These are phyloP conservation scores for Hemitrygon akajei DNA, from an alignment of 2,797 vertebrate genomes.

Conservation along the genomic window DNA sequence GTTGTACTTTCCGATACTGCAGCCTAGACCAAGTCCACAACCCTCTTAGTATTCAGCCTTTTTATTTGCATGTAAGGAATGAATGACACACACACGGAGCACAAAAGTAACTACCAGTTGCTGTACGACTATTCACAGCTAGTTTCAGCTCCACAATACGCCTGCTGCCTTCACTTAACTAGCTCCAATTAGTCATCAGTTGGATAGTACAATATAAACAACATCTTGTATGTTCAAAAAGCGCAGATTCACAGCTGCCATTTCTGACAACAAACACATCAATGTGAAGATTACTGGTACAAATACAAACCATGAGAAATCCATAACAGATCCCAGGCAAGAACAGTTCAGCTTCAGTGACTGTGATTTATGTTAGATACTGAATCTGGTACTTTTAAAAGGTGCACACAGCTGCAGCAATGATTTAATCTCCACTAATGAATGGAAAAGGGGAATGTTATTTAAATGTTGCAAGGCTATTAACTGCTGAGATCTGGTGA, in stretches of 20 bases:
- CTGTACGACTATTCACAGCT: too few relatives aligned
- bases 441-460: not conserved
- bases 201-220: not conserved
- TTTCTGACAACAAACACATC: not conserved
- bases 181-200: conserved; percentile 16
- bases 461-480: too few relatives aligned
- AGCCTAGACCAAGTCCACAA: too few relatives aligned
- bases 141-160: not conserved
- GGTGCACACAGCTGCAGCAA: not conserved
- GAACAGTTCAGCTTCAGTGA: not conserved
- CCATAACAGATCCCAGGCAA: not conserved
- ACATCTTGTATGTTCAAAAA: not conserved
- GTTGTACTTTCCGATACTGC: not conserved
- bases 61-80: not conserved
- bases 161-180: not conserved
- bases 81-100: not conserved
- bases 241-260: not conserved
- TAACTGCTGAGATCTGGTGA: too few relatives aligned
- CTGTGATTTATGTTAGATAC: conserved; percentile 1
- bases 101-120: not conserved
- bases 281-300: not conserved
- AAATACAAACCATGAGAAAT: not conserved
- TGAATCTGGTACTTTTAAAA: not conserved
- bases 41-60: too few relatives aligned
- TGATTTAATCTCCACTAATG: not conserved